Base-by-base conservation (phyloP, 1,140 invertebrate genomes). In the Lepidurus couesii region DNA sequence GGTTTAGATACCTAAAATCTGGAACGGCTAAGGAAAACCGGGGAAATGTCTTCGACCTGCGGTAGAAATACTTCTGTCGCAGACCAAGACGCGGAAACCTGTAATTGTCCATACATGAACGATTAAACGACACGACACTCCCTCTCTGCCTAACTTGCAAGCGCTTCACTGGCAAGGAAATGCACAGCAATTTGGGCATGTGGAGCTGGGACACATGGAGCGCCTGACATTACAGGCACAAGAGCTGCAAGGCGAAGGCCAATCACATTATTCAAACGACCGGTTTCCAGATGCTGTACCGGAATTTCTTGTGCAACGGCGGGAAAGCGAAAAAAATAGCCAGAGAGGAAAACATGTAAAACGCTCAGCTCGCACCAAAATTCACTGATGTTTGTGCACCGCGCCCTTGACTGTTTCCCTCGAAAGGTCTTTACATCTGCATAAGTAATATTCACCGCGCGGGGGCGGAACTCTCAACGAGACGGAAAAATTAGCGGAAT, bases 181-280 rank as follows among this genome's bases (percentile, higher is more conserved):
- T 65, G 53, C 53, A 65, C 53, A 65, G 53, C 21, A 65, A 65
- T 65, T 65, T 65, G 53, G 53, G n/a, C n/a, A 65, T 65, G 53
- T 65, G 53, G n/a, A 21, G 21, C 53, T 65, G 53, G 16, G 16
- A 34, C 34, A 34, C 34, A 34, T 4, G 53, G 16, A 7, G 13
- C 53, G n/a, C 53, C 53, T n/a, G 53, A n/a, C 53, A 65, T 65
- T 65, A 65, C n/a, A 21, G 53, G 53, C 53, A 65, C n/a, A 65
- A 65, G 53, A 65, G 21, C 53, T 65, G 9, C 13, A 65, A 65
- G 45, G 53, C 53, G n/a, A 65, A 65, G 53, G 53, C 53, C 53
- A 65, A 65, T 65, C 53, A 65, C 53, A 65, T 65, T 65, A 65
- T 65, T 65, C 53, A 65, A 65, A 65, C 53, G 53, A 65, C 53